phyloP scores from a whole-genome alignment of 1,140 invertebrate genomes.

The Eulimnadia texana region DNA sequence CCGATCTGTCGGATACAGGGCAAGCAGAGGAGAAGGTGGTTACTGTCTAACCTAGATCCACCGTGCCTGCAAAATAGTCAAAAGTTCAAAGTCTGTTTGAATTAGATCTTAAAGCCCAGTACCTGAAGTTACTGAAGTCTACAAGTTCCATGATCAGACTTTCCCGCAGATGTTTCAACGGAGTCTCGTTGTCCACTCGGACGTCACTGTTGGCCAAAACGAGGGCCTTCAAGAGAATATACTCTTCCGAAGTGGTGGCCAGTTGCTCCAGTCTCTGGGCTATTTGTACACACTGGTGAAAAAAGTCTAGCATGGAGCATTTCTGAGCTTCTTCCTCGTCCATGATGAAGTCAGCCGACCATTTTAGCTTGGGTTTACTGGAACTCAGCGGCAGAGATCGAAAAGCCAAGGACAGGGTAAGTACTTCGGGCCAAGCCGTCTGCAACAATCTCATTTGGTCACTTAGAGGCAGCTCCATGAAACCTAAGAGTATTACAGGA shows the following conservation, averaged over 20 bases:
- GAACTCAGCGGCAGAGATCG: slow-evolving; percentile 51
- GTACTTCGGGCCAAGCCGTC: slow-evolving; percentile 89
- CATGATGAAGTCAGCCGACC: slow-evolving; percentile 37
- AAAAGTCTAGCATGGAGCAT: slow-evolving; percentile 64
- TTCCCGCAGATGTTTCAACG: slow-evolving; percentile 72
- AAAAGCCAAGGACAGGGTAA: slow-evolving; percentile 81
- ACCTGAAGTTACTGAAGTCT: slow-evolving; percentile 63
- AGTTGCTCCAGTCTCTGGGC: slow-evolving; percentile 70
- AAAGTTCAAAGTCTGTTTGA: no score
- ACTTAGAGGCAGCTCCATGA: slow-evolving; percentile 73
- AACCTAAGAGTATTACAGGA: no score
- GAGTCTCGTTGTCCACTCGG: slow-evolving; percentile 64
- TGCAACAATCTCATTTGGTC: slow-evolving; percentile 94
- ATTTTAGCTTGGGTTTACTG: slow-evolving; percentile 22
- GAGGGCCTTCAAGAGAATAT: slow-evolving; percentile 79
- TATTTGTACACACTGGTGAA: slow-evolving; percentile 64
- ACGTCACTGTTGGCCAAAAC: slow-evolving; percentile 85
- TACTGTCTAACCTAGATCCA: slow-evolving; percentile 37
- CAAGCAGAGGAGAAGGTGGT: slow-evolving; percentile 74
- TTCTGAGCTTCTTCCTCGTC: slow-evolving; percentile 70
- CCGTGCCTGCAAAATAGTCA: neutral
- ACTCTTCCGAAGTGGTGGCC: slow-evolving; percentile 74
- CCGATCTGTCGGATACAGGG: slow-evolving; percentile 81
- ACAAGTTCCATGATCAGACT: slow-evolving; percentile 67
- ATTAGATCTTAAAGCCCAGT: no score